phyloP scores from a whole-genome alignment of 2,797 vertebrate species.

The Salmo trutta region DNA sequence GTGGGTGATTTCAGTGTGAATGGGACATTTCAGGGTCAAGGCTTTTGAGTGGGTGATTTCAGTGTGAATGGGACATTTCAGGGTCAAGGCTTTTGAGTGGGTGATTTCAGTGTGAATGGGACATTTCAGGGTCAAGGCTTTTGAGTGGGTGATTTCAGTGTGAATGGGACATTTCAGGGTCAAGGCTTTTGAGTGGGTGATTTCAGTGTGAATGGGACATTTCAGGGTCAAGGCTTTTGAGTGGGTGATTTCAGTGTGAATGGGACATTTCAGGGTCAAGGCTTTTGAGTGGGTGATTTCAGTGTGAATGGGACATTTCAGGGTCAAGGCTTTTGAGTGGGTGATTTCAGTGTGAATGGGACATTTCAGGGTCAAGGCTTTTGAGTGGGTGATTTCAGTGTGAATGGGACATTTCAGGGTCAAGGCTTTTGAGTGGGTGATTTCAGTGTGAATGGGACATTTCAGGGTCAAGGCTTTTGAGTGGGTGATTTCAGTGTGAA shows the following conservation, averaged over 20 bases:
- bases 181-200: slow-evolving; percentile 23
- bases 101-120: slow-evolving; percentile 17
- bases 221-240: slow-evolving; percentile 27
- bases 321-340: slow-evolving; percentile 23
- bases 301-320: slow-evolving; percentile 21
- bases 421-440: slow-evolving; percentile 23
- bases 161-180: slow-evolving; percentile 23
- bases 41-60: slow-evolving; percentile 22
- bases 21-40: slow-evolving; percentile 26
- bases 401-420: slow-evolving; percentile 23
- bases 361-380: slow-evolving; percentile 27
- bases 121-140: slow-evolving; percentile 27
- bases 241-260: slow-evolving; percentile 15
- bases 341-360: slow-evolving; percentile 17
- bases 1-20: slow-evolving; percentile 15
- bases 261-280: slow-evolving; percentile 26
- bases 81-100: slow-evolving; percentile 23
- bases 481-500: slow-evolving; percentile 15
- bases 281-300: slow-evolving; percentile 22
- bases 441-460: slow-evolving; percentile 19
- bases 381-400: slow-evolving; percentile 19
- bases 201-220: slow-evolving; percentile 19
- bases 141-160: slow-evolving; percentile 19
- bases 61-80: slow-evolving; percentile 21
- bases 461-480: slow-evolving; percentile 27